Evolutionary conservation across 2,113 vertebrate species (phyloP), one percentile per base, ranked within the genome.

Genomic region (Struthio camelus): DNA sequence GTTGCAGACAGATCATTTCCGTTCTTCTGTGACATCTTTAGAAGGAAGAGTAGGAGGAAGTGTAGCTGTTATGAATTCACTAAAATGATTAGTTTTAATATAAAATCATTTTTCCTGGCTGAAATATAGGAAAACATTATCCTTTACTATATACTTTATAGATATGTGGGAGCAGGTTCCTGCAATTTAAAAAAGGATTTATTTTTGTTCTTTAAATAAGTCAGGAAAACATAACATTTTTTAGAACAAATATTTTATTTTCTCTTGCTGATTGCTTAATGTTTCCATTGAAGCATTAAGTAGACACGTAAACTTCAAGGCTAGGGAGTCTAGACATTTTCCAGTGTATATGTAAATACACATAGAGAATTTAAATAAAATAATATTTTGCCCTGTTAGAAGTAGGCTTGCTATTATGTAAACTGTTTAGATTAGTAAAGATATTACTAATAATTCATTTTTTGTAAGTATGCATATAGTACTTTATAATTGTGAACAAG

Each of bases 341-440:
- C 9, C 0, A 73, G n/a, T 46, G 8, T 38, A 5, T 59, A 54
- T 65, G 51, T 54, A 78, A 80, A 80, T 56, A 53, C 7, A 46
- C 6, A 50, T 6, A 78, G 9, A 62, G 1, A 27, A 54, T 87
- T 11, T 5, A 64, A 91, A 70, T 25, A 75, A 75, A 24, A 24
- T 34, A 65, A 0, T 1, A 14, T 34, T 85, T 79, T 93, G 50
- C 20, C 32, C 4, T 40, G 6, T 72, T 81, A 85, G 51, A 81
- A 79, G 62, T 59, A 71, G 4, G 14, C 3, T 69, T 0, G 0
- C 2, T 56, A 10, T 34, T 66, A 34, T 1, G 4, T 53, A 81
- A 76, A 50, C 36, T 64, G 20, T 40, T 84, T 84, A 71, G 44
- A 54, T 56, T 8, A 85, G 3, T 72, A 59, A 84, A 64, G 6